Conservation (phyloP, 1,140 invertebrate species). For the Lepidurus packardi region DNA sequence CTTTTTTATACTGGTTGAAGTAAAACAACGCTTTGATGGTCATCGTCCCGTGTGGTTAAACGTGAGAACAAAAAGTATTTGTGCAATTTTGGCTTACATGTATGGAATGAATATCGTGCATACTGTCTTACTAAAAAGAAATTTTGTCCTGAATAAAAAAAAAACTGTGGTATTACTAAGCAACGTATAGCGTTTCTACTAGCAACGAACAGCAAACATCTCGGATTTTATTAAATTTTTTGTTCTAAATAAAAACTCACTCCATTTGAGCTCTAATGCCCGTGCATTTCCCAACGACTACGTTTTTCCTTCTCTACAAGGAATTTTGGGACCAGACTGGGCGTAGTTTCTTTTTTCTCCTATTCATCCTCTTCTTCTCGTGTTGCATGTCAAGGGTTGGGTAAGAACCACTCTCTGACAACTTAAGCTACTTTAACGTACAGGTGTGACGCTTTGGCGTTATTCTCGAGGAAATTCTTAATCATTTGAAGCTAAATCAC, state of each 20-base stretch:
- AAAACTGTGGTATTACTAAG: slow-evolving; percentile 1
- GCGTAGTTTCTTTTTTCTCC: neutral
- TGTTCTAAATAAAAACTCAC: neutral
- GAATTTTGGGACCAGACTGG: neutral
- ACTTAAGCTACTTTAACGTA: neutral
- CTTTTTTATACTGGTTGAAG: slow-evolving; percentile 7
- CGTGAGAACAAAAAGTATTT: slow-evolving; percentile 11
- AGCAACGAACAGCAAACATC: neutral
- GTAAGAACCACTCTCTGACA: neutral
- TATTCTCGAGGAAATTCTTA: neutral
- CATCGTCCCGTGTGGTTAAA: slow-evolving; percentile 1
- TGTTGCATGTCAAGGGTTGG: neutral
- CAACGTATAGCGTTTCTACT: neutral
- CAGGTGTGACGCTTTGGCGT: neutral
- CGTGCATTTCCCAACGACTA: neutral
- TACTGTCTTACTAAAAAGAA: neutral
- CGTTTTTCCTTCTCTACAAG: neutral
- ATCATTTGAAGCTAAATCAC: neutral
- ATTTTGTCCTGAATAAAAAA: slow-evolving; percentile 3
- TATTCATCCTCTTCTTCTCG: neutral
- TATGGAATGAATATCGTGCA: slow-evolving; percentile 5
- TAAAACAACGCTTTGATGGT: slow-evolving; percentile 22
- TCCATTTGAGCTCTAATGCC: neutral
- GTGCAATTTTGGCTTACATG: neutral
- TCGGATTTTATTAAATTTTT: neutral